phyloP scores from a whole-genome alignment of 2,113 vertebrate genomes.

The Actenoides lindsayi region DNA sequence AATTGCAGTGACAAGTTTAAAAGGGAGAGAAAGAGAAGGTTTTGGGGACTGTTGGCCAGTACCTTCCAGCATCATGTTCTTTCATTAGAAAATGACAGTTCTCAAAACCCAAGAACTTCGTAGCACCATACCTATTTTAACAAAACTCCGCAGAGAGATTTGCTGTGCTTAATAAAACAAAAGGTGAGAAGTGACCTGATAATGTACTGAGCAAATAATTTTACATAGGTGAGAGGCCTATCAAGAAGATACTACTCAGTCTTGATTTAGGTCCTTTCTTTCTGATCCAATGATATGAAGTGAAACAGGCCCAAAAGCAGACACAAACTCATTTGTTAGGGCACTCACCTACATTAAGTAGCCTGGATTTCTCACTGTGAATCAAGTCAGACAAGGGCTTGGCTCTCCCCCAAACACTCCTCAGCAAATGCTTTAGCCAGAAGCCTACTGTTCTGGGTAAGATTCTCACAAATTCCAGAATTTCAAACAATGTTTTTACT shows the following conservation, averaged over 20 bases:
- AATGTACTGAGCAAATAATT: not conserved
- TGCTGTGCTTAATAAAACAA: not conserved
- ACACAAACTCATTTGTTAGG: not conserved
- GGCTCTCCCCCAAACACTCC: not conserved
- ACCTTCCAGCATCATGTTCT: not conserved
- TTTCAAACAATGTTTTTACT: conserved; percentile 45
- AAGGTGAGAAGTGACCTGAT: not conserved
- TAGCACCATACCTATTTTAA: not conserved
- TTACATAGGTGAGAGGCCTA: not conserved
- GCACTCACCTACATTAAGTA: conserved; percentile 25
- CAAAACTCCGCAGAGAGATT: not conserved
- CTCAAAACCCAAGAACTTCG: not conserved
- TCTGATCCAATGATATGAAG: not conserved
- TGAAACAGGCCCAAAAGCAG: not conserved
- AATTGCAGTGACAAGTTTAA: not conserved
- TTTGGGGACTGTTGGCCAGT: not conserved
- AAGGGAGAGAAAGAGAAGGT: not conserved
- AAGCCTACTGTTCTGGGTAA: conserved; percentile 43
- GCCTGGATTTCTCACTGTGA: not conserved
- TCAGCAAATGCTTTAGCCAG: conserved; percentile 41
- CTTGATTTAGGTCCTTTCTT: not conserved
- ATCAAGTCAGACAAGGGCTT: conserved; percentile 13
- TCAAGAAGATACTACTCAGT: not conserved
- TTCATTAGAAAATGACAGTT: not conserved
- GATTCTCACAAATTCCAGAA: conserved; percentile 52